Base-by-base conservation (phyloP, 2,888 invertebrate genomes). In the Smittia aterrima region DNA sequence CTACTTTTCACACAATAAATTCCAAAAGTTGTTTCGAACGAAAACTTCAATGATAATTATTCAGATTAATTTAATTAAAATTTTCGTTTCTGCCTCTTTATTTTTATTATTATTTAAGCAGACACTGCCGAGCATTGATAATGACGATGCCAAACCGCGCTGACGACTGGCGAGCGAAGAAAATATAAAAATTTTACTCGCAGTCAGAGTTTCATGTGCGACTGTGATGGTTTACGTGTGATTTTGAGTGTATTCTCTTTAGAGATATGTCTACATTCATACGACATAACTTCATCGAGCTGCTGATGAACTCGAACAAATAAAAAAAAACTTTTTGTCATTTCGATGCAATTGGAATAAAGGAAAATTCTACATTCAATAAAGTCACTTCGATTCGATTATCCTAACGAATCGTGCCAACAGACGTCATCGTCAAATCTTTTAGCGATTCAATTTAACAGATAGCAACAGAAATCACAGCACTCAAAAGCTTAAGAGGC, bases 131-230 rank as follows among this genome's bases (percentile, higher is more conserved):
- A 64, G 20, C 64, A 25, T 27, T 64, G 64, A 64, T 64, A 27
- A 25, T 27, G 58, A 58, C 58, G 7, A 58, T 22, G 27, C 64
- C 27, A 16, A 64, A 64, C 27, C 64, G 64, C 6, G 20, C 11
- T 64, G 64, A 25, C 64, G 64, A 64, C 64, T 64, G 64, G 25
- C 64, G 58, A 58, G 58, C 27, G 64, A 11, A 16, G n/a, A 22
- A 27, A 22, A 24, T 22, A 20, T 18, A 16, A 58, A 58, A 25
- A 64, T n/a, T 18, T 25, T 64, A 6, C 25, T 9, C 64, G 16
- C 20, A 58, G 58, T 25, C 22, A 47, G n/a, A n/a, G 18, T 64
- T 13, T 64, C 20, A 27, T 6, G n/a, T 64, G 25, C 27, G 64
- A 27, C 20, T 24, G 64, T 64, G 64, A 18, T 58, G 18, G 58